These are phyloP conservation scores for Tenthredo notha DNA, from an alignment of 2,888 invertebrate genomes.

Conservation along the genomic window DNA sequence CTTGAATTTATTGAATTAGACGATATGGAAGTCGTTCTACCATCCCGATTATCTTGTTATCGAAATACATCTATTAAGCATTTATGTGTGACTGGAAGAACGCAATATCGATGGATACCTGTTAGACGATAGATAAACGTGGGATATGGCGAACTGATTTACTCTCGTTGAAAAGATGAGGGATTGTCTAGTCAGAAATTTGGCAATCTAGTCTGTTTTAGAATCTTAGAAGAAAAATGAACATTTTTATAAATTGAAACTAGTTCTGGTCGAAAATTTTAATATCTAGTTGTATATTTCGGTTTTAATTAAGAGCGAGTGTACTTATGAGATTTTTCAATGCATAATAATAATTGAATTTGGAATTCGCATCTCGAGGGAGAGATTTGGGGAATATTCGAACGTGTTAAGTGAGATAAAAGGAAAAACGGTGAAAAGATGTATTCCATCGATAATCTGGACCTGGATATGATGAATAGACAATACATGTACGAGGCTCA, in stretches of 20 bases:
- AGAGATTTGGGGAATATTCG: neutral
- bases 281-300: neutral
- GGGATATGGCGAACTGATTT: neutral
- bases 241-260: neutral
- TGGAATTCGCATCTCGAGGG: neutral
- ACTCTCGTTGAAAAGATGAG: neutral
- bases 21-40: neutral
- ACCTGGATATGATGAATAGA: slow-evolving; percentile 84
- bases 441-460: slow-evolving; percentile 86
- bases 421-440: slow-evolving; percentile 71
- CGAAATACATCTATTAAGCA: neutral
- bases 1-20: neutral
- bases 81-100: neutral
- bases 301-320: neutral
- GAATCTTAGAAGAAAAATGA: neutral
- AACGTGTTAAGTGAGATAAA: neutral
- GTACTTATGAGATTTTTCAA: neutral
- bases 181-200: neutral
- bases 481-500: slow-evolving; percentile 83
- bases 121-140: neutral
- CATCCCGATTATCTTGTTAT: neutral
- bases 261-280: neutral
- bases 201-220: neutral
- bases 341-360: neutral
- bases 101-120: neutral